Evolutionary conservation across 2,888 invertebrate species (phyloP), one percentile per base, ranked within the genome.

Genomic region (Nasonia oneida): DNA sequence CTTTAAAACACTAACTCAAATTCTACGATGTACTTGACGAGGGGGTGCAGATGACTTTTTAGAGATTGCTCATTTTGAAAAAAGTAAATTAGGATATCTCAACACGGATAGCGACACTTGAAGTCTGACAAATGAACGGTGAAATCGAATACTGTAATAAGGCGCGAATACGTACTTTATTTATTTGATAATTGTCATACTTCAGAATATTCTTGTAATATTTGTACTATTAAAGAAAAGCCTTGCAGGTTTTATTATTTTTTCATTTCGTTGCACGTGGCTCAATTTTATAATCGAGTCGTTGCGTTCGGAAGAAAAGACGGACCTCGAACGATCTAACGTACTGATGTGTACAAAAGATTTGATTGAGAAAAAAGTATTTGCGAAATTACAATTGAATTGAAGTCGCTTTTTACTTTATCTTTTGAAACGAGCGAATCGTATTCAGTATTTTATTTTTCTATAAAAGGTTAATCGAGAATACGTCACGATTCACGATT

Each of bases 131-230:
- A 37, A 74, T 3, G 33, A 81, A 75, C 61, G 73, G 53, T 73
- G 74, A 74, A 71, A 80, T 80, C 73, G 33, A 81, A 37, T 82
- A 79, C 70, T 82, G 71, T 75, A 84, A 81, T 47, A 5, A 73
- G 61, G 53, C 77, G 77, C 64, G 75, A 57, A 64, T 53, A 64
- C 81, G 83, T 87, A 81, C 64, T 84, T 84, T 67, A 74, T 79
- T 86, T 84, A 86, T 75, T 86, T 86, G 76, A 53, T 76, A 85
- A 75, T 81, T 29, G 23, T 80, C 71, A 53, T 80, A 81, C 37
- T 79, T 78, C 14, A 47, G 15, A 87, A 87, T 81, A 73, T 86
- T 85, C 82, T 87, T 78, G 42, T 87, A 85, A 87, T 82, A 87
- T 87, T 85, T 80, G 64, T 80, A 86, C 29, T 39, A 79, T n/a